Evolutionary conservation across 2,797 vertebrate genomes (phyloP), one percentile per base, ranked within the genome.

Genomic region (Anabas testudineus): DNA sequence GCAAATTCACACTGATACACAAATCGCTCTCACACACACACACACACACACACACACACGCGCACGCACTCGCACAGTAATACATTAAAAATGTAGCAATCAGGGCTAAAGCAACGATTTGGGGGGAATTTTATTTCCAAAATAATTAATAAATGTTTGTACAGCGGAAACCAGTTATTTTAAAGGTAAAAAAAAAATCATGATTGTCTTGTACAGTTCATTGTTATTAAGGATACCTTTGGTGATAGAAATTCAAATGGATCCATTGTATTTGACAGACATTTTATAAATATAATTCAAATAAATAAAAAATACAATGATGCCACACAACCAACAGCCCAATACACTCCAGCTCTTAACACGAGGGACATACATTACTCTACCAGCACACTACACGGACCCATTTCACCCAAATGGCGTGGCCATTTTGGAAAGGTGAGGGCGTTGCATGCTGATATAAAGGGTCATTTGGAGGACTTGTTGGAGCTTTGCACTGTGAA

Each of bases 381-480:
- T 90, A 76, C 80, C 85, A 87, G 89, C 87, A 93, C 90, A 89
- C 90, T 88, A 93, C 88, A 90, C 88, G 88, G 84, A 86, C 87
- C 85, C 93, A 78, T 95, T 94, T 93, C 93, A 92, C 87, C 92
- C 89, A 91, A 86, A 88, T 83, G 74, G 78, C 87, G 84, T 88
- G 78, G 85, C 81, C 93, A 76, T 95, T n/a, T 93, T 83, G 92
- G 79, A 92, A 90, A 94, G 88, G 90, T 91, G 88, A 82, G 92
- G 90, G 93, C 90, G 87, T 87, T 82, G 87, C 91, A 93, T 82
- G 73, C 82, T 93, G 92, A 95, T 94, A 90, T 94, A 95, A 95
- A 93, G 92, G 91, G 91, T 93, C 89, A 92, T 95, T 96, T 93
- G 92, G 92, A 93, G 94, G 90, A 93, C 93, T 95, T 77, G 28